Evolutionary conservation across 2,797 vertebrate species (phyloP).

Genomic region (Peromyscus melanophrys): DNA sequence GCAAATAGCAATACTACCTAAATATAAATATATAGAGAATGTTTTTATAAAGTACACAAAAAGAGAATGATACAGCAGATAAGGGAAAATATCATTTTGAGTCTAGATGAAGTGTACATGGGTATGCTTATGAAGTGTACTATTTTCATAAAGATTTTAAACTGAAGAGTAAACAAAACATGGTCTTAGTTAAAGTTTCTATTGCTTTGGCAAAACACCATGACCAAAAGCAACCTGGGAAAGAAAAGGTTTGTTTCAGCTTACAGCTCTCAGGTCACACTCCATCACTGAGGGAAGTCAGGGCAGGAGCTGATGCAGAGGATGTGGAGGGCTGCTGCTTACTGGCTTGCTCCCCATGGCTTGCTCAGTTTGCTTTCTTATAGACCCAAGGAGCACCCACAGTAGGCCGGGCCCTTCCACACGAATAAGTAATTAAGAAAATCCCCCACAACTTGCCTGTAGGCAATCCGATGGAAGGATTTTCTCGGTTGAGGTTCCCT

Average conservation of each 20-base stretch:
- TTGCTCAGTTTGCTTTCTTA: background rate
- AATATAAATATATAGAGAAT: background rate
- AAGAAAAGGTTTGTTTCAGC: background rate
- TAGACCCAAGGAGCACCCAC: background rate
- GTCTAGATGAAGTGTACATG: background rate
- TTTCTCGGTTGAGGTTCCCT: background rate
- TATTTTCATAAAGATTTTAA: constrained; percentile 9
- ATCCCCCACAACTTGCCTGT: background rate
- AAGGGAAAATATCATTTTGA: background rate
- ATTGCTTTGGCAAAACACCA: background rate
- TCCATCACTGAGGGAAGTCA: background rate
- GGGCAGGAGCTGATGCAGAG: background rate
- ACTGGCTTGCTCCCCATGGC: background rate
- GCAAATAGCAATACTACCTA: background rate
- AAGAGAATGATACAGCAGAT: background rate
- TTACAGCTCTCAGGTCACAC: too few species aligned
- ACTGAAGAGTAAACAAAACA: constrained; percentile 42
- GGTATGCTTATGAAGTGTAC: background rate
- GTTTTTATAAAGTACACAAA: background rate
- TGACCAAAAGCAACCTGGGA: background rate
- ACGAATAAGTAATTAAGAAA: background rate
- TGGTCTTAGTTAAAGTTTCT: background rate
- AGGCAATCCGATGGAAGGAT: background rate
- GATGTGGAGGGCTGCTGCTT: background rate
- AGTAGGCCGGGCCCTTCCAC: background rate